Evolutionary conservation across 2,797 vertebrate species (phyloP).

Genomic region (Lepus oiostolus): DNA sequence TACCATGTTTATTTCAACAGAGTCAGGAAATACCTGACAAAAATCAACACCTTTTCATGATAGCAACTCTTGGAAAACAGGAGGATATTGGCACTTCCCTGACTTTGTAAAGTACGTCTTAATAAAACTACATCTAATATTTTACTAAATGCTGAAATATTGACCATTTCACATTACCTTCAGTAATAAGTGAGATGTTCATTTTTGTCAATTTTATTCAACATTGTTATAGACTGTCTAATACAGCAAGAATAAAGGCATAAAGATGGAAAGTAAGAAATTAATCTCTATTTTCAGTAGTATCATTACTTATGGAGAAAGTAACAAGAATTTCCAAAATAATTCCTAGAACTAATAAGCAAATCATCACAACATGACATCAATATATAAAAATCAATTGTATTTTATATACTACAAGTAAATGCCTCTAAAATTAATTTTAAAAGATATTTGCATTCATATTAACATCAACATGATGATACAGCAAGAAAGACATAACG

Average conservation of each 20-base stretch:
- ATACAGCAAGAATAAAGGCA: neutral
- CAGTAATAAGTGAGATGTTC: neutral
- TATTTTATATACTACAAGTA: slow-evolving; percentile 32
- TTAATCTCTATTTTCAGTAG: slow-evolving; percentile 15
- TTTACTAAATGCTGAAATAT: neutral
- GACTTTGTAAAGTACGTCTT: neutral
- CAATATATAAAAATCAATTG: neutral
- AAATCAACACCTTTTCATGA: neutral
- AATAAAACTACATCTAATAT: neutral
- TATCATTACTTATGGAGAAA: neutral
- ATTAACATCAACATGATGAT: neutral
- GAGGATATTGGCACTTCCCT: neutral
- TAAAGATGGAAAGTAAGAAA: neutral
- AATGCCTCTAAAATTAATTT: slow-evolving; percentile 34
- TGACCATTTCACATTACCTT: neutral
- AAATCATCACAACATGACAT: slow-evolving; percentile 2
- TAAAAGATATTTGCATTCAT: slow-evolving; percentile 41
- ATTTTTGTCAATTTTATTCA: neutral
- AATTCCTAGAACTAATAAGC: neutral
- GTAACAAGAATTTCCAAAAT: slow-evolving; percentile 10
- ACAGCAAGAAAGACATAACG: slow-evolving; percentile 7
- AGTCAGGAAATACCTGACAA: neutral
- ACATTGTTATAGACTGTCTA: neutral
- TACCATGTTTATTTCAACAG: neutral
- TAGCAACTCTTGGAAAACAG: neutral